Base-by-base conservation (phyloP, 2,888 invertebrate genomes). In the Bedellia somnulentella region DNA sequence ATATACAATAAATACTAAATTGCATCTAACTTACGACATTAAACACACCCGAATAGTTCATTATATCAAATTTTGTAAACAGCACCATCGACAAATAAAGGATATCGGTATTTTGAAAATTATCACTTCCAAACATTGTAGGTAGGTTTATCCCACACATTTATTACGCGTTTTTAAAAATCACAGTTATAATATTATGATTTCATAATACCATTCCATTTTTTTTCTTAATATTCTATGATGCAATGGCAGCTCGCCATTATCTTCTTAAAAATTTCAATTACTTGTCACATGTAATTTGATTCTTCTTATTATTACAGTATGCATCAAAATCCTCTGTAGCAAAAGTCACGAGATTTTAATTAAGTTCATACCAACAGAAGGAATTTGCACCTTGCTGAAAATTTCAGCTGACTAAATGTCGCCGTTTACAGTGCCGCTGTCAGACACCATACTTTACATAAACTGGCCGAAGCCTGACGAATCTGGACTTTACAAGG, bases 1-100 rank as follows among this genome's bases (percentile, higher is more conserved):
- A 71, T 50, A 24, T 24, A 10, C 10, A 9, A 18, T 18, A 5
- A 6, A 5, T 18, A 18, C n/a, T n/a, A n/a, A n/a, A n/a, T n/a
- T n/a, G n/a, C n/a, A n/a, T n/a, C n/a, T n/a, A n/a, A n/a, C n/a
- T n/a, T n/a, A n/a, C n/a, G n/a, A n/a, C n/a, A n/a, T n/a, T n/a
- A n/a, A n/a, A n/a, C n/a, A n/a, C n/a, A n/a, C n/a, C n/a, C n/a
- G n/a, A n/a, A n/a, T n/a, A n/a, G n/a, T n/a, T n/a, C n/a, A n/a
- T n/a, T n/a, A n/a, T n/a, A n/a, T n/a, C n/a, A n/a, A n/a, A n/a
- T n/a, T n/a, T n/a, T n/a, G n/a, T n/a, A n/a, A n/a, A n/a, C n/a
- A n/a, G n/a, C n/a, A n/a, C n/a, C n/a, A n/a, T n/a, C n/a, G n/a
- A n/a, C n/a, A n/a, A n/a, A n/a, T n/a, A n/a, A n/a, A n/a, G n/a